Base-by-base conservation (phyloP, 2,888 invertebrate genomes). In the Celastrina argiolus region DNA sequence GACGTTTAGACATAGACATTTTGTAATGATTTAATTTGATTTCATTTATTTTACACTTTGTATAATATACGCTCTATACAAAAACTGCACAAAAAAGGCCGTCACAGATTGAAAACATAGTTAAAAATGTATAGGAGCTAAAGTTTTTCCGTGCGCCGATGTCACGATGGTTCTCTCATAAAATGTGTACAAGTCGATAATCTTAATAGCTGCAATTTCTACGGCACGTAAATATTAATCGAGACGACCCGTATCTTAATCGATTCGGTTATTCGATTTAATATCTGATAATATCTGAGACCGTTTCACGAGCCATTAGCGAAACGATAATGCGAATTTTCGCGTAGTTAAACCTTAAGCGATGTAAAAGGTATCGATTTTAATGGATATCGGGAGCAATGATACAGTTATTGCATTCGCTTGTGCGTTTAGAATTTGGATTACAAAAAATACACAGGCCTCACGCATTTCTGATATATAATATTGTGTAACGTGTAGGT, bases 231-330 rank as follows among this genome's bases (percentile, higher is more conserved):
- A 74, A 74, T 69, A 72, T 73, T 76, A 73, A 75, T 73, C 70
- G 73, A 36, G 69, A 65, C 66, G 67, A 64, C 56, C 67, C 67
- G 36, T 69, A 72, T 73, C 75, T 74, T 71, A 73, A 75, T 74
- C 72, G 75, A 69, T 75, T 72, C 71, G 68, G 73, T 72, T 61
- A 69, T 73, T 73, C 74, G 73, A 72, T 74, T 73, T 73, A 71
- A 73, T 75, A 74, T 74, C 76, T 72, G 67, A 70, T 73, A 71
- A 73, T 75, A 74, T 74, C 76, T 72, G 67, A 70, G 71, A 73
- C 67, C 71, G 72, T 67, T 75, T 74, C 70, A 73, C 75, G 73
- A 72, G 69, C 74, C 74, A 75, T 76, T 72, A 74, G 70, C 69
- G 71, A 67, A 70, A 74, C 73, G 75, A 75, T 76, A 71, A 75